These are phyloP conservation scores for Clostera curtula DNA, from an alignment of 2,888 invertebrate species.

Conservation along the genomic window DNA sequence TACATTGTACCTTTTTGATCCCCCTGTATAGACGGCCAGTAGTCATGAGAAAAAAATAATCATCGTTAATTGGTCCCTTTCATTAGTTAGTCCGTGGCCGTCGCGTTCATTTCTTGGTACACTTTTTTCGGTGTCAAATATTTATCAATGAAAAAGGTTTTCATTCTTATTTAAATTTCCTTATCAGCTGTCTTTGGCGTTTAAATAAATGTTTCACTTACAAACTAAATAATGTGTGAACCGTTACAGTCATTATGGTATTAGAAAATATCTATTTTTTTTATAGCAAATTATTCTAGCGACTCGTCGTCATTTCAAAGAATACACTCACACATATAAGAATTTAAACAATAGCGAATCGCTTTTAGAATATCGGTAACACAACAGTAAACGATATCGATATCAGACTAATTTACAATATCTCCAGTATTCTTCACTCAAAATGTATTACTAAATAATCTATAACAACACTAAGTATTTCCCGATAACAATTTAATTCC, in stretches of 20 bases:
- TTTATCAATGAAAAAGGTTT: conserved; percentile 73
- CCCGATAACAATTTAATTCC: conserved; percentile 13
- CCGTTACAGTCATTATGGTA: conserved; percentile 15
- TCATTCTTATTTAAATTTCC: conserved; percentile 69
- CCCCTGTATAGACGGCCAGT: conserved; percentile 43
- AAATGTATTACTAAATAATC: too few species aligned
- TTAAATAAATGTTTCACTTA: conserved; percentile 53
- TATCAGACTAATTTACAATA: too few species aligned
- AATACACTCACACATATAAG: too few species aligned
- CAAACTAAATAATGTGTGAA: conserved; percentile 21
- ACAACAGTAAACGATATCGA: too few species aligned
- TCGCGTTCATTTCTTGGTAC: conserved; percentile 59
- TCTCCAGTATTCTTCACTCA: too few species aligned
- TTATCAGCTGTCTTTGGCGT: conserved; percentile 55
- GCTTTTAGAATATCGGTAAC: too few species aligned
- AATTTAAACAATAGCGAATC: too few species aligned
- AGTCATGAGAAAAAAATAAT: conserved; percentile 67
- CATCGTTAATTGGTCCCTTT: conserved; percentile 73
- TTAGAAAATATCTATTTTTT: too few species aligned
- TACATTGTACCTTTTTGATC: conserved; percentile 11
- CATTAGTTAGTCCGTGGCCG: conserved; percentile 67
- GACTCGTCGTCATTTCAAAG: too few species aligned
- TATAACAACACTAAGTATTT: too few species aligned
- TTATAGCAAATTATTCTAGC: too few species aligned
- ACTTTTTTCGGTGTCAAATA: conserved; percentile 68